phyloP scores from a whole-genome alignment of 1,140 invertebrate species.

The Paraescarpia echinospica region DNA sequence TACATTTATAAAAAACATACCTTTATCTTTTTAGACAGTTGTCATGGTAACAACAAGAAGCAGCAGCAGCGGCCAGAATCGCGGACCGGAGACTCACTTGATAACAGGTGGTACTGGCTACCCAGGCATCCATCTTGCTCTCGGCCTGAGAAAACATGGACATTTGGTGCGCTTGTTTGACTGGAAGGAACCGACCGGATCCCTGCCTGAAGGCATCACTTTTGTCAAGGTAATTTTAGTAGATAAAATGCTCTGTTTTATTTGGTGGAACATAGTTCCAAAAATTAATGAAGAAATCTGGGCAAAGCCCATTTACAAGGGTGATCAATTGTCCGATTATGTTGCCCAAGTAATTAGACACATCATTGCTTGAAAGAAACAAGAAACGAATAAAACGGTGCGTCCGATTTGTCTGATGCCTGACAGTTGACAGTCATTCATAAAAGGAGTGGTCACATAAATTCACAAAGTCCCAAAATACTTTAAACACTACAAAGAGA shows the following conservation, averaged over 20 bases:
- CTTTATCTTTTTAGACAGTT: neutral
- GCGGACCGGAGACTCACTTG: slow-evolving; percentile 30
- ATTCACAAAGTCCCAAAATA: too few species aligned
- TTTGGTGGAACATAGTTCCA: too few species aligned
- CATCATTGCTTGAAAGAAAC: too few species aligned
- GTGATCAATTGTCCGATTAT: too few species aligned
- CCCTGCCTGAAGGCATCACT: slow-evolving; percentile 32
- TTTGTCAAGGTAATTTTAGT: slow-evolving; percentile 26
- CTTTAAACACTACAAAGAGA: too few species aligned
- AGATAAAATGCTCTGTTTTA: neutral
- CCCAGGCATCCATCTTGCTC: slow-evolving; percentile 53
- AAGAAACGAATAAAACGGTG: too few species aligned
- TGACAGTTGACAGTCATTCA: too few species aligned
- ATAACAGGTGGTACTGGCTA: slow-evolving; percentile 59
- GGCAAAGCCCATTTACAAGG: too few species aligned
- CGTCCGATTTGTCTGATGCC: too few species aligned
- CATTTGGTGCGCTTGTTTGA: slow-evolving; percentile 53
- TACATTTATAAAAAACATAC: neutral
- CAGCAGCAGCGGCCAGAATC: neutral
- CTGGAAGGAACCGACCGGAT: slow-evolving; percentile 44
- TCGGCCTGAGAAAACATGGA: slow-evolving; percentile 42
- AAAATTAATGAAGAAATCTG: too few species aligned
- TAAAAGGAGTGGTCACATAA: too few species aligned
- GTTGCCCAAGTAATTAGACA: too few species aligned
- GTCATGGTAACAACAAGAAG: neutral